phyloP scores from a whole-genome alignment of 2,797 vertebrate genomes.

The Xerus rutilus region DNA sequence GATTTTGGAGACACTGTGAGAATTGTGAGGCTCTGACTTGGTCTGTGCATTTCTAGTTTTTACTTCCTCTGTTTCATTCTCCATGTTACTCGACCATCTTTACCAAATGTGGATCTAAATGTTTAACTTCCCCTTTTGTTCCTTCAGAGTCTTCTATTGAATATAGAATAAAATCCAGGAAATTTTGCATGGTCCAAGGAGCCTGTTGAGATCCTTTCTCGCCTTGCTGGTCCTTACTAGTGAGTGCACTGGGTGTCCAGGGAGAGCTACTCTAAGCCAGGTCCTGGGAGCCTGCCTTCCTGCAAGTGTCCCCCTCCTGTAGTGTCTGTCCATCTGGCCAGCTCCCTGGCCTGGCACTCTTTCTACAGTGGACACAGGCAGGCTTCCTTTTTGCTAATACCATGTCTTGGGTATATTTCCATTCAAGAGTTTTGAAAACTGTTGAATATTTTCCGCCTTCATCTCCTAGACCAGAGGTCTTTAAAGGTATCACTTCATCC shows the following conservation, averaged over 20 bases:
- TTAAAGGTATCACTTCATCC: background rate
- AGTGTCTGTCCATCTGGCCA: too few species aligned
- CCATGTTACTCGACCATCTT: background rate
- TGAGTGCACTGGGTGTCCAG: background rate
- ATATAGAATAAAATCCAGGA: background rate
- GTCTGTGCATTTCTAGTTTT: background rate
- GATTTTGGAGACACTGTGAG: background rate
- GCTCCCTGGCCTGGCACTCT: too few species aligned
- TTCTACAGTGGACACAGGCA: background rate
- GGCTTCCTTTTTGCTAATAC: background rate
- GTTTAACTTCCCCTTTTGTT: background rate
- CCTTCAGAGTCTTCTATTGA: background rate
- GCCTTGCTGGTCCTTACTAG: background rate
- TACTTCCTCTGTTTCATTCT: background rate
- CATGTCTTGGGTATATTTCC: background rate
- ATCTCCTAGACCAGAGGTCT: conserved; percentile 27
- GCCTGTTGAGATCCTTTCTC: background rate
- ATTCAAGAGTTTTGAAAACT: background rate
- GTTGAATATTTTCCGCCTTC: background rate
- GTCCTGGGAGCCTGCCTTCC: background rate
- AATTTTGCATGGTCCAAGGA: background rate
- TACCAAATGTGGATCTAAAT: background rate
- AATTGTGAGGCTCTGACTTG: background rate
- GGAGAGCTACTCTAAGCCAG: fast-evolving
- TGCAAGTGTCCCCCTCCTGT: background rate